phyloP scores from a whole-genome alignment of 2,797 vertebrate species.

The Malurus leucopterus region DNA sequence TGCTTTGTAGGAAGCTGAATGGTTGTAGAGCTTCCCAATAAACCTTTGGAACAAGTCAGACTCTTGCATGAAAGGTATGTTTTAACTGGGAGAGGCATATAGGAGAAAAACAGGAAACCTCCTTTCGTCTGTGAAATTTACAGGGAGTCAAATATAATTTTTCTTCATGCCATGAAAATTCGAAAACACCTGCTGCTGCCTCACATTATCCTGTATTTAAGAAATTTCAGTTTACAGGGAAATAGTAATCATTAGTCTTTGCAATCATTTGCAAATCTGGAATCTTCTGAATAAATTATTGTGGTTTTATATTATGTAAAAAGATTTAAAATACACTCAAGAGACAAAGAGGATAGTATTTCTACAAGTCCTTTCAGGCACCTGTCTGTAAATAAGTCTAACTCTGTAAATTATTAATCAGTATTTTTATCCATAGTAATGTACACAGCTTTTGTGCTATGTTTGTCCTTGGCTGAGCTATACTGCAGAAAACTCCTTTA shows the following conservation, averaged over 20 bases:
- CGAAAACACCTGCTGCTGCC: background rate
- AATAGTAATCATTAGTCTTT: background rate
- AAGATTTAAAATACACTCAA: background rate
- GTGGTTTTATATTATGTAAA: background rate
- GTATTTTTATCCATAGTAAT: constrained; percentile 1
- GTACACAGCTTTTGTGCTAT: background rate
- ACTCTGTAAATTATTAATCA: background rate
- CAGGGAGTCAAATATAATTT: background rate
- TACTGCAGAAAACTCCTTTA: constrained; percentile 23
- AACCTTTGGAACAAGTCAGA: background rate
- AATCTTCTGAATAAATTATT: background rate
- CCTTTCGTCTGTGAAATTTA: background rate
- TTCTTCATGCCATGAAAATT: background rate
- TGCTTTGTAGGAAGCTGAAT: background rate
- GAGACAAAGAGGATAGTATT: background rate
- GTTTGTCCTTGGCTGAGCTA: background rate
- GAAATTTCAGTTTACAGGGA: background rate
- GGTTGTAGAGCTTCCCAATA: background rate
- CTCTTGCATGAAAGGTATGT: background rate
- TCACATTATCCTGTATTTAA: background rate
- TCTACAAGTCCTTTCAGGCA: background rate
- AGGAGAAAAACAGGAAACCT: background rate
- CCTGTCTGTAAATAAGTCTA: background rate
- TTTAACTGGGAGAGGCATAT: background rate
- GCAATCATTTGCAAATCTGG: background rate